Percentiles rank a stretch among this genome's conserved stretches.
These are phyloP conservation scores for Rhinichthys klamathensis DNA, from an alignment of 2,113 vertebrate genomes.

Conservation along the genomic window DNA sequence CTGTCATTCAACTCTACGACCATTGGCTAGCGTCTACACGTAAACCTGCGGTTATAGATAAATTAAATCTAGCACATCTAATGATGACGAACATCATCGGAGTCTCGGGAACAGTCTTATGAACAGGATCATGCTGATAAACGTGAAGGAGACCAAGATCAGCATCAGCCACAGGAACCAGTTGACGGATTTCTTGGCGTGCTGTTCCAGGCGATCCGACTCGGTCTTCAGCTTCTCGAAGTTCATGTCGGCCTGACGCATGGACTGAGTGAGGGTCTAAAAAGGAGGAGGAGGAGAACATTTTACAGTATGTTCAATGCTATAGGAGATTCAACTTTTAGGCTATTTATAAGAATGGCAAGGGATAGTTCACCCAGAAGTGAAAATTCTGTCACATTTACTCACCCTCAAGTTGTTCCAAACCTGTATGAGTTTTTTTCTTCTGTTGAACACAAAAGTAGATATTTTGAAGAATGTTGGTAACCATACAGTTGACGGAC, in stretches of 20 bases:
- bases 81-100: conserved; percentile 74
- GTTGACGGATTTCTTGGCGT: conserved; percentile 96
- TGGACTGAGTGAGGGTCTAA: conserved; percentile 90
- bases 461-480: too few species aligned
- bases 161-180: conserved; percentile 98
- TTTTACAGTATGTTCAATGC: not conserved
- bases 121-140: conserved; percentile 98
- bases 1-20: not conserved
- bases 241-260: conserved; percentile 92
- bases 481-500: too few species aligned
- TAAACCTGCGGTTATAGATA: not conserved
- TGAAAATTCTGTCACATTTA: too few species aligned
- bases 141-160: conserved; percentile 91
- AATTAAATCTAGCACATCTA: conserved; percentile 5
- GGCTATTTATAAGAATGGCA: not conserved
- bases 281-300: not conserved
- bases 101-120: conserved; percentile 94
- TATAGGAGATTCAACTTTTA: not conserved
- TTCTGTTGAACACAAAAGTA: too few species aligned
- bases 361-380: not conserved
- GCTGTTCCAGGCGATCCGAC: conserved; percentile 93
- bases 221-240: conserved; percentile 95
- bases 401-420: too few species aligned
- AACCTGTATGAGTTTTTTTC: too few species aligned
- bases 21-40: not conserved